Base-by-base conservation (phyloP, 2,797 vertebrate genomes). In the Acanthurus leucopareius region DNA sequence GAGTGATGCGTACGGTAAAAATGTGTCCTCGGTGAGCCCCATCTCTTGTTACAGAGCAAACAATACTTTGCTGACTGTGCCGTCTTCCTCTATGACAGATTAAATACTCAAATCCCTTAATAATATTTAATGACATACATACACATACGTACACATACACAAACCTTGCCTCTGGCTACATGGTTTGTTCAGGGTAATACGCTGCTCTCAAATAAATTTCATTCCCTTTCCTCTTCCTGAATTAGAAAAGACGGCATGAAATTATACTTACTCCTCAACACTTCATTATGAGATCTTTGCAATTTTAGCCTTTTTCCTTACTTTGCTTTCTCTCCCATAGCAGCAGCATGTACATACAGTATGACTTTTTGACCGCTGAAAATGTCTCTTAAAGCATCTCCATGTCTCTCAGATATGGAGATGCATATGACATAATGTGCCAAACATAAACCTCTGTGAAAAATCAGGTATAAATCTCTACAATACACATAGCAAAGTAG, bases 211-310 rank as follows among this genome's bases (percentile, higher is more conserved):
- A 78, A 85, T 86, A 76, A 69, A 86, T 84, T 40, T 48, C 74
- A 86, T 84, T 81, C 53, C 69, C 73, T 70, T 69, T 53, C 74
- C 60, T 77, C 38, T 70, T 75, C 60, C 51, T 82, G 64, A 75
- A 78, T 87, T 79, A 83, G 75, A 79, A 68, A 70, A 84, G 57
- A 88, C 56, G 65, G 58, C 75, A 69, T 81, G 87, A 77, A 85
- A 88, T 84, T 84, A 77, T 63, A 85, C 85, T 86, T 86, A 54
- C 60, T 89, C 77, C 60, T 72, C 82, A 75, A 81, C 80, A 82
- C 79, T 75, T 48, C 10, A 82, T 79, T 84, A 73, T 69, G 64
- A 79, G 40, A 86, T 66, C 40, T 58, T 82, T 82, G 65, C 35
- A 72, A 65, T 76, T 78, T 77, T 69, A 74, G 73, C 64, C 44